Conservation (phyloP, 2,113 vertebrate species). For the Cephalopterus ornatus region DNA sequence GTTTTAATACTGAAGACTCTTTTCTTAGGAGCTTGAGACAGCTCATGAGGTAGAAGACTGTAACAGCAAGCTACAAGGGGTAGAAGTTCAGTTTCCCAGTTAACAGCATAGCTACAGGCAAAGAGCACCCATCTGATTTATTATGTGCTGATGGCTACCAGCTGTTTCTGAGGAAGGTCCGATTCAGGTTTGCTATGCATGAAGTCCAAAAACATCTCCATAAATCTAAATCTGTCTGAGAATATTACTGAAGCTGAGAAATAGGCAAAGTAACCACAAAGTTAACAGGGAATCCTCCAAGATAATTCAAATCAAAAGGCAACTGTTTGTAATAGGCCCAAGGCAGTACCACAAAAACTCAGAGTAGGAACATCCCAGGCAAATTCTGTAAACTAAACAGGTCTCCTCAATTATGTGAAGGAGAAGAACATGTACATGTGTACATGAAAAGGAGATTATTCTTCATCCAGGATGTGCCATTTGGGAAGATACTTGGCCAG, state of each 20-base stretch:
- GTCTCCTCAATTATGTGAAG: not conserved
- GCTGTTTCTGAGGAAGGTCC: not conserved
- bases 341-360: not conserved
- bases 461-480: not conserved
- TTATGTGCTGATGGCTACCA: not conserved
- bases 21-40: not conserved
- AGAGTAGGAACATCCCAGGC: not conserved
- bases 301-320: not conserved
- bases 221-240: not conserved
- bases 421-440: not conserved
- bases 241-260: not conserved
- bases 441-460: not conserved
- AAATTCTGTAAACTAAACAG: not conserved
- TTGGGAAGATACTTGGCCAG: not conserved
- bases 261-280: not conserved
- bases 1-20: not conserved
- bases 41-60: not conserved
- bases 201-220: not conserved
- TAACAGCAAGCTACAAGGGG: not conserved
- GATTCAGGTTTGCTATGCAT: not conserved
- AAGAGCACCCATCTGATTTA: not conserved
- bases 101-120: not conserved
- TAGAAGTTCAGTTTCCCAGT: not conserved
- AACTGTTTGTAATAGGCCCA: not conserved
- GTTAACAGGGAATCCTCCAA: not conserved